phyloP scores from a whole-genome alignment of 2,113 vertebrate genomes.

The Microtus montanus region DNA sequence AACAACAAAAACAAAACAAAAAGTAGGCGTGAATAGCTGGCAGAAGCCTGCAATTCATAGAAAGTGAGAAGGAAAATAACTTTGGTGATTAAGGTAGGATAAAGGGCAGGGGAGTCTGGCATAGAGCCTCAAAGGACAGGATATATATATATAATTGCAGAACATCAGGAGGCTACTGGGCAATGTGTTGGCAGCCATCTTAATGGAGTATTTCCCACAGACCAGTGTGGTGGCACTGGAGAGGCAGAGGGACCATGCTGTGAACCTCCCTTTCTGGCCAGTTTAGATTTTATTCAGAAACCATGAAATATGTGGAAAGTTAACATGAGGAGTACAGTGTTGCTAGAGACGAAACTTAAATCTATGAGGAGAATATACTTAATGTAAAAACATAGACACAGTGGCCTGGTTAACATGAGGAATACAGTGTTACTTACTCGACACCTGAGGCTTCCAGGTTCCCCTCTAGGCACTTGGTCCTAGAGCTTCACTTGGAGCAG shows the following conservation, averaged over 20 bases:
- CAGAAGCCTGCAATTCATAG: not conserved
- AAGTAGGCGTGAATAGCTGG: rapidly evolving
- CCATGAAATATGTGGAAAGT: not conserved
- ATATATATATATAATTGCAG: not conserved
- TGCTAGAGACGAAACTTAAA: not conserved
- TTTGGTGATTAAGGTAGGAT: too few species aligned
- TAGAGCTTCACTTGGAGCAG: not conserved
- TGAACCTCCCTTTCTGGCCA: not conserved
- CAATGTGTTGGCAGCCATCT: not conserved
- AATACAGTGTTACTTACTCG: not conserved
- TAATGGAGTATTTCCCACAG: too few species aligned
- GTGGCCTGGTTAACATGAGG: not conserved
- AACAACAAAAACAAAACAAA: too few species aligned
- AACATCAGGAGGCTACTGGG: rapidly evolving
- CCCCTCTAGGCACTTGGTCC: not conserved
- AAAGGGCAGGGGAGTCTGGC: not conserved
- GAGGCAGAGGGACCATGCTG: not conserved
- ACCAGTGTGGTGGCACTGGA: not conserved
- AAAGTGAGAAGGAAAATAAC: too few species aligned
- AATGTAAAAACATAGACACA: not conserved
- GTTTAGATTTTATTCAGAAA: not conserved
- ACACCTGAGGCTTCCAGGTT: not conserved
- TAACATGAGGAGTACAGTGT: not conserved
- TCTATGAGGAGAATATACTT: not conserved
- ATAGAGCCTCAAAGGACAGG: not conserved